These are phyloP conservation scores for Synanthedon vespiformis DNA, from an alignment of 2,888 invertebrate species.

Conservation along the genomic window DNA sequence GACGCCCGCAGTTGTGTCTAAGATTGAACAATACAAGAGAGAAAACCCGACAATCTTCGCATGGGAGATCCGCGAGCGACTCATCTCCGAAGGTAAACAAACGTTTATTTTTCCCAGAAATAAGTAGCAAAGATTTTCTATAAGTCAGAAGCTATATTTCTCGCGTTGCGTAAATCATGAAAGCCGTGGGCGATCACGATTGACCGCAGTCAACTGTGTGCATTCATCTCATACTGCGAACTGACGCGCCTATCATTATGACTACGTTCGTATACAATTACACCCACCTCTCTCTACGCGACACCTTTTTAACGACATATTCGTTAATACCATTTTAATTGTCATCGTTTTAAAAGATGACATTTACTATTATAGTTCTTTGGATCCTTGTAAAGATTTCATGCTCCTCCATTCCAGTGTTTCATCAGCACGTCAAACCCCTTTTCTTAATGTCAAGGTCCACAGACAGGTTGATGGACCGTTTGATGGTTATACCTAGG, in stretches of 20 bases:
- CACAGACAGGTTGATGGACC: too few relatives aligned
- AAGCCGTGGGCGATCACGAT: slow-evolving; percentile 48
- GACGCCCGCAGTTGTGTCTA: slow-evolving; percentile 95
- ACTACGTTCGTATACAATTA: not conserved
- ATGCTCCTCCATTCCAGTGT: too few relatives aligned
- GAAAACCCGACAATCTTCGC: slow-evolving; percentile 99
- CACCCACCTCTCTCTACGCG: not conserved
- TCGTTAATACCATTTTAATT: too few relatives aligned
- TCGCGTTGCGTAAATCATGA: slow-evolving; percentile 24
- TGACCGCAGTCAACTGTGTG: slow-evolving; percentile 5
- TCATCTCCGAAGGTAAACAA: slow-evolving; percentile 92
- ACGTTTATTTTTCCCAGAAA: not conserved
- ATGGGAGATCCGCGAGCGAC: slow-evolving; percentile 97
- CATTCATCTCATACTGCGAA: slow-evolving; percentile 9
- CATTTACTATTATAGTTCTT: too few relatives aligned
- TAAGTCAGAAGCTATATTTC: slow-evolving; percentile 16
- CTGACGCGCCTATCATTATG: slow-evolving; percentile 9
- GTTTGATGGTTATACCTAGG: too few relatives aligned
- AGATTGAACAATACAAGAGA: slow-evolving; percentile 97
- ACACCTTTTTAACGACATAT: not conserved
- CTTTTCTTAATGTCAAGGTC: too few relatives aligned
- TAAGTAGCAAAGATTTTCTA: slow-evolving; percentile 9
- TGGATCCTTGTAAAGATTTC: too few relatives aligned
- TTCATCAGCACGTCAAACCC: too few relatives aligned
- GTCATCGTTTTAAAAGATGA: too few relatives aligned